phyloP scores from a whole-genome alignment of 1,140 invertebrate species.

The Drosophila ohnishii region DNA sequence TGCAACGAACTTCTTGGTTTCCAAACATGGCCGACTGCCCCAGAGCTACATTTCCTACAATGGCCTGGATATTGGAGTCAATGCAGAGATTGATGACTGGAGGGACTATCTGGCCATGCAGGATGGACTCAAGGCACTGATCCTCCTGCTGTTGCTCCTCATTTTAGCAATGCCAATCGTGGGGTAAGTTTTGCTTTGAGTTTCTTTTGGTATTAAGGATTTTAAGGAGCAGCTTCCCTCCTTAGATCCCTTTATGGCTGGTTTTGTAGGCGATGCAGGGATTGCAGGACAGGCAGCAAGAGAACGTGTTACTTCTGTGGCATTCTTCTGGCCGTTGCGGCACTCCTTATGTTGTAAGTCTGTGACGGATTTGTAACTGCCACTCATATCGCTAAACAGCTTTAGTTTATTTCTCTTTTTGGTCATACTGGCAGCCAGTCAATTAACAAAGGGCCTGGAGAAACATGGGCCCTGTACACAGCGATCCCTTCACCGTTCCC shows the following conservation, averaged over 20 bases:
- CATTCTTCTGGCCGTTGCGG: neutral
- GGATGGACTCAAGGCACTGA: neutral
- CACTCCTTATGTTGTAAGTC: slow-evolving; percentile 23
- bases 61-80: slow-evolving; percentile 18
- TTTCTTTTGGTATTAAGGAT: too few relatives aligned
- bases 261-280: neutral
- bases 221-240: neutral
- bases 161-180: neutral
- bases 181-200: slow-evolving; percentile 14
- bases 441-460: slow-evolving; percentile 3
- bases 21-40: too few relatives aligned
- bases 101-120: slow-evolving; percentile 4
- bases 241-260: slow-evolving; percentile 1
- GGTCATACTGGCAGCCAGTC: slow-evolving; percentile 3
- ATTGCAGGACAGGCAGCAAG: neutral
- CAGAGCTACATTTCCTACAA: too few relatives aligned
- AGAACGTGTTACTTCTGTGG: neutral
- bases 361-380: neutral
- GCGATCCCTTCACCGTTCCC: too few relatives aligned
- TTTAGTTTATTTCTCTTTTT: slow-evolving; percentile 9
- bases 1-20: too few relatives aligned
- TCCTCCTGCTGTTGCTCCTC: neutral
- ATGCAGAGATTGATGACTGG: slow-evolving; percentile 22
- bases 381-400: neutral
- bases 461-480: neutral